These are phyloP conservation scores for Norana najaformis DNA, from an alignment of 2,888 invertebrate genomes.

Conservation along the genomic window DNA sequence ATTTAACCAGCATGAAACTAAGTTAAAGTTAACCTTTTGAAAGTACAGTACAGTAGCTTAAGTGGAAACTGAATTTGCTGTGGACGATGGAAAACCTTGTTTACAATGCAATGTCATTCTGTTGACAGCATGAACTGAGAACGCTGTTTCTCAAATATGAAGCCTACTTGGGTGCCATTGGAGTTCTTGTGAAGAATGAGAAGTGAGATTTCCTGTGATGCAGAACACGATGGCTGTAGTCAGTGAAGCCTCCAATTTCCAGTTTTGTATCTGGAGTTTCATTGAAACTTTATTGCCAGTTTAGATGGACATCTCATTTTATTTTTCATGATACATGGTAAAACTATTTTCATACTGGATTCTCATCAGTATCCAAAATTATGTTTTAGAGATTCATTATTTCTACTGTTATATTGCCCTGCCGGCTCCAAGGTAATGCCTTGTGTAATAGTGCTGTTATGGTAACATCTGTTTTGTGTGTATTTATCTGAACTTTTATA, in stretches of 20 bases:
- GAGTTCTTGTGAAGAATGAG: not conserved
- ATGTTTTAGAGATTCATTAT: not conserved
- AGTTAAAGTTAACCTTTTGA: not conserved
- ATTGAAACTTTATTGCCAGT: not conserved
- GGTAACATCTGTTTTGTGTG: no score
- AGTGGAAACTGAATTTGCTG: not conserved
- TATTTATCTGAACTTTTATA: no score
- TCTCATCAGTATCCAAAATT: not conserved
- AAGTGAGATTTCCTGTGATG: not conserved
- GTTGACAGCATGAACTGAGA: constrained; percentile 9
- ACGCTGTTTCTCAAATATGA: constrained; percentile 16
- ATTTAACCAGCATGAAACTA: not conserved
- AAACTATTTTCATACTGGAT: not conserved
- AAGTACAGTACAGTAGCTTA: not conserved
- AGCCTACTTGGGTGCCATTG: constrained; percentile 21
- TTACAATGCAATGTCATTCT: not conserved
- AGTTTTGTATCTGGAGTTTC: not conserved
- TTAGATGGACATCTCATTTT: not conserved
- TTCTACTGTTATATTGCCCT: no score
- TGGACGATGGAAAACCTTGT: not conserved
- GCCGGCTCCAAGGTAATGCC: not conserved
- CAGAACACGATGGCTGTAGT: not conserved
- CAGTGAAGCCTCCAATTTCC: not conserved
- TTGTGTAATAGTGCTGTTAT: not conserved
- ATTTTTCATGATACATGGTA: not conserved